Base-by-base conservation (phyloP, 2,888 invertebrate genomes). In the Homarus gammarus region DNA sequence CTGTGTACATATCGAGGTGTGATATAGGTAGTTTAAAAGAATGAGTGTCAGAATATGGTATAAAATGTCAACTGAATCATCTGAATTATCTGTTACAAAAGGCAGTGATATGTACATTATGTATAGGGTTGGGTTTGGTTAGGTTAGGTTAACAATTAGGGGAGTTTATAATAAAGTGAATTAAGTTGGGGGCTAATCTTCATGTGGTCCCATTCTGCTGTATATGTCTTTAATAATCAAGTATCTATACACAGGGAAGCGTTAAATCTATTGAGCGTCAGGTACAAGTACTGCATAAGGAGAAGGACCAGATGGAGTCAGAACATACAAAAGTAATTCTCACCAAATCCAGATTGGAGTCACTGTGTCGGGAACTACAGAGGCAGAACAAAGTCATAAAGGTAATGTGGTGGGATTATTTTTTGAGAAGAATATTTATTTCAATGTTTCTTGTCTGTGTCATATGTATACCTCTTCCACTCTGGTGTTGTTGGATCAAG, bases 381-480 rank as follows among this genome's bases (percentile, higher is more conserved):
- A 97, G 97, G 93, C 97, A 98, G 93, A 98, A 98, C 93, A 98
- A 98, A 94, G 95, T 96, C 81, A 96, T 98, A 31, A 98, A 98
- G 95, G 97, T 97, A 94, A n/a, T 92, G 92, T 92, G 22, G 33
- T n/a, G 18, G n/a, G 12, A 78, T 78, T 81, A 8, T 22, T 12
- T 44, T n/a, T 2, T 61, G 15, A 56, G 33, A 64, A 81, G n/a
- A n/a, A n/a, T n/a, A n/a, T n/a, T n/a, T n/a, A n/a, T n/a, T n/a
- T n/a, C n/a, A n/a, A n/a, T n/a, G n/a, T n/a, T n/a, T n/a, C n/a
- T n/a, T n/a, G n/a, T n/a, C n/a, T n/a, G n/a, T n/a, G n/a, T n/a
- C n/a, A n/a, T n/a, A n/a, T n/a, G n/a, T n/a, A n/a, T n/a, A n/a
- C n/a, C n/a, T n/a, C n/a, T n/a, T n/a, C n/a, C n/a, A n/a, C n/a